Evolutionary conservation across 2,797 vertebrate genomes (phyloP).

Genomic region (Gambusia yucatana): DNA sequence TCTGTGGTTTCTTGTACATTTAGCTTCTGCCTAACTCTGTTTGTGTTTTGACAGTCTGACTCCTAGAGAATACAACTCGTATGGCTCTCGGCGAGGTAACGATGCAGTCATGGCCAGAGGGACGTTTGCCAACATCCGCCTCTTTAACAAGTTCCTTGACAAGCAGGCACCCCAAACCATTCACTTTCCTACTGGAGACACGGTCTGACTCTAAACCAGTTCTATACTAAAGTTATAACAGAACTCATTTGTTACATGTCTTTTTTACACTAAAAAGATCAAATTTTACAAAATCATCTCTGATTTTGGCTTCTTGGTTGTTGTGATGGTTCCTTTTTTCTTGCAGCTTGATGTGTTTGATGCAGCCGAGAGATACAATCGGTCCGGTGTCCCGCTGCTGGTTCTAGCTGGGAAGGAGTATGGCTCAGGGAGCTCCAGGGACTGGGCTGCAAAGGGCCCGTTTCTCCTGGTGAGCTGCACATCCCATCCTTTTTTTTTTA

Average conservation of each 20-base stretch:
- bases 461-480: conserved; percentile 87
- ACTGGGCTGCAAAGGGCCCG: conserved; percentile 98
- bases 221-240: not conserved
- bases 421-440: conserved; percentile 95
- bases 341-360: conserved; percentile 94
- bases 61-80: conserved; percentile 95
- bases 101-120: conserved; percentile 96
- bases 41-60: conserved; percentile 78
- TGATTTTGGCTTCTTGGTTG: not conserved
- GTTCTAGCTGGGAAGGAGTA: conserved; percentile 96
- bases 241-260: not conserved
- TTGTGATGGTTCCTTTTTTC: not conserved
- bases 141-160: conserved; percentile 94
- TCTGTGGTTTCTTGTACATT: not conserved
- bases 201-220: conserved; percentile 74
- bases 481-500: not conserved
- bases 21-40: not conserved
- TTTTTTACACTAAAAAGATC: not conserved
- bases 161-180: conserved; percentile 93
- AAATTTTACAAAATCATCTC: not conserved
- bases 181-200: conserved; percentile 90
- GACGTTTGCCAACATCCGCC: conserved; percentile 96
- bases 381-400: conserved; percentile 85
- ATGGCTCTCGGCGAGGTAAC: conserved; percentile 94
- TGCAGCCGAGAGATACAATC: conserved; percentile 90